These are phyloP conservation scores for Propithecus deckenii DNA, from an alignment of 2,797 vertebrate genomes.

Conservation along the genomic window DNA sequence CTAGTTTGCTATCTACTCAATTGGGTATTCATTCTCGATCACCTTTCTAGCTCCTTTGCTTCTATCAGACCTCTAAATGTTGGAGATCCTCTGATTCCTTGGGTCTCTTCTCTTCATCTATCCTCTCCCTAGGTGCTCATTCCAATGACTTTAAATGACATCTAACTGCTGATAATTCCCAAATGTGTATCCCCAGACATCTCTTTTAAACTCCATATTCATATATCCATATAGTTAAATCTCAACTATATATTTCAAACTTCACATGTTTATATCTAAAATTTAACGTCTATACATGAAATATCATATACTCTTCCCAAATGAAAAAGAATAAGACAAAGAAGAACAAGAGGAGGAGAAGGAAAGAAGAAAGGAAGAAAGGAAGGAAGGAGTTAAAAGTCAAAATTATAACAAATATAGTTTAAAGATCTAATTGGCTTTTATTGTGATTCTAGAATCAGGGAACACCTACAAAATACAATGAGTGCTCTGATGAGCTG, in stretches of 20 bases:
- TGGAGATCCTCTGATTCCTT: neutral
- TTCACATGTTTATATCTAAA: conserved; percentile 34
- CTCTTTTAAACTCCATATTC: neutral
- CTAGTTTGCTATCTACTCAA: neutral
- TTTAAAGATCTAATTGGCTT: neutral
- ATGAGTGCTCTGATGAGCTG: neutral
- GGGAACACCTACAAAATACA: neutral
- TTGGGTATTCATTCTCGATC: neutral
- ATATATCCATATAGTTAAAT: neutral
- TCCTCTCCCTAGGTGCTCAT: neutral
- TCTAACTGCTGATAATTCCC: neutral
- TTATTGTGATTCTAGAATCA: neutral
- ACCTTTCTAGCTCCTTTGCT: neutral
- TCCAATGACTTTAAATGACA: neutral
- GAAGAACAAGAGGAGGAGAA: neutral
- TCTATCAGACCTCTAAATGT: neutral
- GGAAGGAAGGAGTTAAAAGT: neutral
- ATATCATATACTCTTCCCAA: neutral
- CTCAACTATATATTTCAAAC: neutral
- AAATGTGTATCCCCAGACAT: neutral
- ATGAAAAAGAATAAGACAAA: neutral
- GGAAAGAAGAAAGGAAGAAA: neutral
- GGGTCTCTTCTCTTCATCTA: neutral
- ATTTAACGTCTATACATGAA: conserved; percentile 28
- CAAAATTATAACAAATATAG: neutral